A percentile compares a stretch with the other conserved stretches of the same genome.
Conservation (phyloP, 1,140 invertebrate genomes). For the Leguminivora glycinivorella region DNA sequence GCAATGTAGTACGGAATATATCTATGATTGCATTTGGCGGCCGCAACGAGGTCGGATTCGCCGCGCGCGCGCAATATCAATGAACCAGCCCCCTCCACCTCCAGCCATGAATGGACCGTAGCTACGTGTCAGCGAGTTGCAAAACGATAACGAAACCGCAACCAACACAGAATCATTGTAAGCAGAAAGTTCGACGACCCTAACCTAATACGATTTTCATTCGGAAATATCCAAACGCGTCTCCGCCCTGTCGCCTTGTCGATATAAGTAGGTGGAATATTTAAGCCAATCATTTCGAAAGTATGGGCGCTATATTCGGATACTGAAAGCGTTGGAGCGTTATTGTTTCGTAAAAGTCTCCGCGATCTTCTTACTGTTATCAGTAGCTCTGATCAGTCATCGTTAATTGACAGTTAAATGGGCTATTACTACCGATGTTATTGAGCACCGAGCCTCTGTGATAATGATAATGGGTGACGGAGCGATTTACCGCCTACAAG, state of each 20-base stretch:
- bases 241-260: conserved; percentile 23
- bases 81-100: conserved; percentile 49
- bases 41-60: conserved; percentile 49
- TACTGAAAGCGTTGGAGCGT: neutral
- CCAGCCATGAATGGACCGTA: conserved; percentile 61
- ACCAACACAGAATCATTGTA: conserved; percentile 23
- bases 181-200: conserved; percentile 13
- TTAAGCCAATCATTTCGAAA: conserved; percentile 25
- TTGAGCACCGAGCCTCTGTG: conserved; percentile 40
- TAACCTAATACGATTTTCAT: conserved; percentile 27
- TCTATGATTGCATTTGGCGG: conserved; percentile 40
- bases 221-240: conserved; percentile 17
- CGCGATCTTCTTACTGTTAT: conserved; percentile 32
- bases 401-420: conserved; percentile 58
- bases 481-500: neutral
- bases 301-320: conserved; percentile 18
- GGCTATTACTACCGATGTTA: conserved; percentile 49
- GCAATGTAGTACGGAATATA: neutral
- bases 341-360: conserved; percentile 24
- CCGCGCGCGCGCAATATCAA: conserved; percentile 60
- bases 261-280: conserved; percentile 28
- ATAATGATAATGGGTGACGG: conserved; percentile 12
- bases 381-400: conserved; percentile 33
- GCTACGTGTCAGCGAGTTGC: conserved; percentile 30
- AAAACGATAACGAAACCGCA: conserved; percentile 25